Evolutionary conservation across 2,797 vertebrate species (phyloP).

Genomic region (Lepilemur ruficaudatus): DNA sequence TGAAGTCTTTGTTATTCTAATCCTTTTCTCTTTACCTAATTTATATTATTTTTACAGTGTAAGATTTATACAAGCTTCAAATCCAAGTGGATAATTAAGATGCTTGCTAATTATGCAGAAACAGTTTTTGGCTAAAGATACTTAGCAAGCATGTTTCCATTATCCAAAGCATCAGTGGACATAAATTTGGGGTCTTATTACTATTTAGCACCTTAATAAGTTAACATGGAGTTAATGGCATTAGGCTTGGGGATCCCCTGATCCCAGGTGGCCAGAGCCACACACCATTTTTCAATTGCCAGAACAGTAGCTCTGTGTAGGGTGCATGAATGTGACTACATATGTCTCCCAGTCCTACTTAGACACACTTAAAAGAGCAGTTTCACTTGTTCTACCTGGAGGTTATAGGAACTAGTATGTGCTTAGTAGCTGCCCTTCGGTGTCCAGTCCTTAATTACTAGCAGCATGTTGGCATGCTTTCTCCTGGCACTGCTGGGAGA

Average conservation of each 20-base stretch:
- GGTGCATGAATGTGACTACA: not conserved
- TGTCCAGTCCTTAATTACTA: not conserved
- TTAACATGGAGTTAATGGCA: not conserved
- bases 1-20: not conserved
- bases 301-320: not conserved
- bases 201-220: not conserved
- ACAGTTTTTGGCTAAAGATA: slow-evolving; percentile 12
- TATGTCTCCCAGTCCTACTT: not conserved
- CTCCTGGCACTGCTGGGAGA: not conserved
- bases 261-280: not conserved
- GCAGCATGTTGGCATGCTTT: not conserved
- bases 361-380: not conserved
- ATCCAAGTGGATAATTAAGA: slow-evolving; percentile 41
- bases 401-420: not conserved
- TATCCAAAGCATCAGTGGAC: not conserved
- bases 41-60: not conserved
- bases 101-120: slow-evolving; percentile 41
- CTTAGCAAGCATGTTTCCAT: not conserved
- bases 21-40: not conserved
- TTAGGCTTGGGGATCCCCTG: not conserved
- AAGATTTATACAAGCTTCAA: slow-evolving; percentile 17
- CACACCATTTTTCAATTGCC: not conserved
- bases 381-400: not conserved
- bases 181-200: slow-evolving; percentile 4
- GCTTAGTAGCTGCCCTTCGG: not conserved